A percentile compares a stretch with the other conserved stretches of the same genome.
These are phyloP conservation scores for Elephas maximus DNA, from an alignment of 2,113 vertebrate species.

Conservation along the genomic window DNA sequence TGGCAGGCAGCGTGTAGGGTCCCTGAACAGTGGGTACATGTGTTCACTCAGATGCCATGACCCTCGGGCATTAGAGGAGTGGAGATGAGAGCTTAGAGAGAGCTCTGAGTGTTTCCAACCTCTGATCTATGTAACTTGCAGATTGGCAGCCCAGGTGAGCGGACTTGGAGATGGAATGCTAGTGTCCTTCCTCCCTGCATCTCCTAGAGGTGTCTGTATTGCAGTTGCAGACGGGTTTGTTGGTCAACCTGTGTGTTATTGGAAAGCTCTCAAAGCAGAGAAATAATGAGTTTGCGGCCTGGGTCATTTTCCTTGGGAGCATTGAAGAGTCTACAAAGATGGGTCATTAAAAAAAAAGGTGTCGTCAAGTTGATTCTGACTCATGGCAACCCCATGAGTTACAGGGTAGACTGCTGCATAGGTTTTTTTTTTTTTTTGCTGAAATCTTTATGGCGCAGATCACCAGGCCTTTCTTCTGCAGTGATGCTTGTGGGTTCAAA, in stretches of 20 bases:
- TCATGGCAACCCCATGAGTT: neutral
- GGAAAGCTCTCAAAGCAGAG: neutral
- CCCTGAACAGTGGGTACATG: accelerated
- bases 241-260: neutral
- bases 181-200: neutral
- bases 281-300: neutral
- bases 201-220: neutral
- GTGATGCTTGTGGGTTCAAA: neutral
- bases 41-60: neutral
- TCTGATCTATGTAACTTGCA: neutral
- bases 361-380: neutral
- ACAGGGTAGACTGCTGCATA: neutral
- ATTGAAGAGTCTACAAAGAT: neutral
- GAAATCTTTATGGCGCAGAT: neutral
- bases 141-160: too few species aligned
- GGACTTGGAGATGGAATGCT: accelerated
- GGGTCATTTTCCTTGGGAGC: neutral
- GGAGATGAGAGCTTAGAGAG: too few species aligned
- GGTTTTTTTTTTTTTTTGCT: neutral
- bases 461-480: neutral
- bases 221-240: neutral
- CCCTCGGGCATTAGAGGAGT: accelerated
- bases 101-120: neutral
- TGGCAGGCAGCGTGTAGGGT: accelerated
- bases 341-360: neutral